Percentiles rank a stretch among this genome's conserved stretches.
These are phyloP conservation scores for Kradibia gibbosae DNA, from an alignment of 1,140 invertebrate genomes.

Conservation along the genomic window DNA sequence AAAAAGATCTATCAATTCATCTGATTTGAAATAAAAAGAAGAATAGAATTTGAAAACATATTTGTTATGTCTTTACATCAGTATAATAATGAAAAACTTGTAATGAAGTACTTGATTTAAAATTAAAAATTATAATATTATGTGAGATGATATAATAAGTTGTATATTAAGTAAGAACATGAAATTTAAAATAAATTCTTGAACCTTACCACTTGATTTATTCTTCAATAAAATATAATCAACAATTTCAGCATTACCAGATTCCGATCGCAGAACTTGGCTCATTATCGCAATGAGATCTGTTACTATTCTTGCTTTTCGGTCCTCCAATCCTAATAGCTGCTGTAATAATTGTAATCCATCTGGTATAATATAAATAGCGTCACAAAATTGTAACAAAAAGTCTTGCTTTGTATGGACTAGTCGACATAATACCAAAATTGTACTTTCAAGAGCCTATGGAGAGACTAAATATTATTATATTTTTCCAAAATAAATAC, in stretches of 20 bases:
- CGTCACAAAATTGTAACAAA: conserved; percentile 84
- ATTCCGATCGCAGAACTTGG: conserved; percentile 81
- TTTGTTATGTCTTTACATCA: background rate
- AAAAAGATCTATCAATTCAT: conserved; percentile 35
- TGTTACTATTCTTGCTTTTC: conserved; percentile 75
- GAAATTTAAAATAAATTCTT: background rate
- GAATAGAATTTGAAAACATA: no score
- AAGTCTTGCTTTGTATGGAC: conserved; percentile 81
- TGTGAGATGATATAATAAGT: background rate
- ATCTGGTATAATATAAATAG: conserved; percentile 77
- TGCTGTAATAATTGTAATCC: conserved; percentile 68
- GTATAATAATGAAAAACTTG: conserved; percentile 69
- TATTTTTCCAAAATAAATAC: no score
- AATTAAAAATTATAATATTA: background rate
- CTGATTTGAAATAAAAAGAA: conserved; percentile 28
- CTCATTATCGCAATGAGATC: conserved; percentile 82
- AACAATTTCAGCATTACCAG: conserved; percentile 83
- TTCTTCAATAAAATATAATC: conserved; percentile 76
- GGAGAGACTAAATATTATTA: background rate
- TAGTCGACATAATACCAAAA: conserved; percentile 81
- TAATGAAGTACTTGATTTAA: background rate
- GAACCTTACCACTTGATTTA: conserved; percentile 51
- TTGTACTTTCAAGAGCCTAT: conserved; percentile 78
- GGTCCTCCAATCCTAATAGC: conserved; percentile 74
- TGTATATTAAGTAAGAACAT: background rate